Evolutionary conservation across 2,888 invertebrate species (phyloP).

Genomic region (Euproctis similis): DNA sequence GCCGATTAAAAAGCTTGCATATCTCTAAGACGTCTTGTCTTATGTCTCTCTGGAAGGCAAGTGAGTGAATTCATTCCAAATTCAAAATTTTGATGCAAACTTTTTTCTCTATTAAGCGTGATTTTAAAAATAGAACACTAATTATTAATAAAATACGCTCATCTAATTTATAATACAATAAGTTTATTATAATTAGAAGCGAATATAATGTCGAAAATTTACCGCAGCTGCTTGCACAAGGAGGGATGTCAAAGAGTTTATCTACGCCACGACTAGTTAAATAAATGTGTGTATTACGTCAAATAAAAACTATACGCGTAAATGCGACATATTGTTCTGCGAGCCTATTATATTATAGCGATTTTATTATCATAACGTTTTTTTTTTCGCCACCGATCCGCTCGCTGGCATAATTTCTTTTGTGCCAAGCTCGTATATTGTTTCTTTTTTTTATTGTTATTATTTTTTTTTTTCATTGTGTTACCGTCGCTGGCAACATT

Average conservation of each 20-base stretch:
- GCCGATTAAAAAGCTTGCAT: too few relatives aligned
- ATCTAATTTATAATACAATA: too few relatives aligned
- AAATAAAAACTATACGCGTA: constrained; percentile 52
- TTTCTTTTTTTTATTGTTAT: constrained; percentile 58
- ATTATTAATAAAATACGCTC: too few relatives aligned
- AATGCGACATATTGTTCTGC: constrained; percentile 62
- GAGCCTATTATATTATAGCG: constrained; percentile 63
- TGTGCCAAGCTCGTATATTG: constrained; percentile 68
- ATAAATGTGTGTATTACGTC: constrained; percentile 56
- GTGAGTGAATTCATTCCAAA: too few relatives aligned
- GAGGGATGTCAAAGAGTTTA: constrained; percentile 57
- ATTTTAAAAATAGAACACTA: too few relatives aligned
- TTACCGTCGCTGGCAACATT: constrained; percentile 55
- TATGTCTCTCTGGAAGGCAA: too few relatives aligned
- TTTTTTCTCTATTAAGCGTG: too few relatives aligned
- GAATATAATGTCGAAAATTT: constrained; percentile 55
- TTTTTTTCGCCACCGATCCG: constrained; percentile 61
- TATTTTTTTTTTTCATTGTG: constrained; percentile 59
- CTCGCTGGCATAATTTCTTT: constrained; percentile 69
- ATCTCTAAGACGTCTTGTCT: too few relatives aligned
- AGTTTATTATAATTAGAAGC: too few relatives aligned
- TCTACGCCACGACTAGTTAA: constrained; percentile 54
- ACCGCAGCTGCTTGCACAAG: constrained; percentile 54
- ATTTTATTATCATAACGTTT: constrained; percentile 72
- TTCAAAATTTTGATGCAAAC: too few relatives aligned